Conservation (phyloP, 2,113 vertebrate species). For the Tachysurus fulvidraco region DNA sequence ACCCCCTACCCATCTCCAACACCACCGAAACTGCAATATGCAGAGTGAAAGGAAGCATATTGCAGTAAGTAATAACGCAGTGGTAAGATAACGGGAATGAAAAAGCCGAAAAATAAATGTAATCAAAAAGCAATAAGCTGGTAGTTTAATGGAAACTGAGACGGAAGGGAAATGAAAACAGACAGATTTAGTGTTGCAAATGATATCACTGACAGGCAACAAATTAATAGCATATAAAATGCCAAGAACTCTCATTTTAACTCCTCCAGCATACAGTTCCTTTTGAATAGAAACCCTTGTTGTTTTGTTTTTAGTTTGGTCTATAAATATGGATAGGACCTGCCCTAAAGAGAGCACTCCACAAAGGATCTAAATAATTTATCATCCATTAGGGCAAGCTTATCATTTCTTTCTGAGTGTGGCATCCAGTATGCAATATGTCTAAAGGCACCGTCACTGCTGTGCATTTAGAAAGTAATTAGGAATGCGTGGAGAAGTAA, state of each 20-base stretch:
- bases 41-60: slow-evolving; percentile 49
- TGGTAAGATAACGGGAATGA: slow-evolving; percentile 70
- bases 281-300: not conserved
- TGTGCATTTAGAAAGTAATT: not conserved
- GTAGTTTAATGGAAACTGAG: slow-evolving; percentile 72
- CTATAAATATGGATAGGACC: not conserved
- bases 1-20: slow-evolving; percentile 47
- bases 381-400: slow-evolving; percentile 9
- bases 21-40: slow-evolving; percentile 45
- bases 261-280: not conserved
- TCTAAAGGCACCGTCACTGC: not conserved
- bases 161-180: slow-evolving; percentile 73
- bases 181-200: slow-evolving; percentile 69
- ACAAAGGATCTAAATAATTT: not conserved
- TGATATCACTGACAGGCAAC: slow-evolving; percentile 69
- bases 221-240: slow-evolving; percentile 75
- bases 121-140: slow-evolving; percentile 79
- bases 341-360: not conserved
- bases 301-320: not conserved
- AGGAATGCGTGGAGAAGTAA: not conserved
- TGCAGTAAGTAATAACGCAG: slow-evolving; percentile 69
- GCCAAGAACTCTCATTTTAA: slow-evolving; percentile 42
- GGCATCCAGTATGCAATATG: not conserved
- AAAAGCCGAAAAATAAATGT: slow-evolving; percentile 73
- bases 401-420: not conserved